phyloP scores from a whole-genome alignment of 2,888 invertebrate genomes.

The Urechis unicinctus region DNA sequence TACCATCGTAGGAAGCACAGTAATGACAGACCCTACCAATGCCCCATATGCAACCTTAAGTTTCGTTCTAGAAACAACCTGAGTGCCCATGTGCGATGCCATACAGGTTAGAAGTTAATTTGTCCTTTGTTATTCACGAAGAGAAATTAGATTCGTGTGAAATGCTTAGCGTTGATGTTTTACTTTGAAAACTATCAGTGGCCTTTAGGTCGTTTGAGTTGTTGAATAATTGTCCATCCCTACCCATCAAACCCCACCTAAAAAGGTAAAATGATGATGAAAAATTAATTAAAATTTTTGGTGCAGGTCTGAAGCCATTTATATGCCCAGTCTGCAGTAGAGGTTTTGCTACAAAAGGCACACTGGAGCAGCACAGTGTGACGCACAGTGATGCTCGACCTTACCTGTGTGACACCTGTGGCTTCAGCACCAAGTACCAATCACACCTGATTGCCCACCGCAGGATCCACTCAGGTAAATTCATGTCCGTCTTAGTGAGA shows the following conservation, averaged over 20 bases:
- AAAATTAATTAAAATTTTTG: no score
- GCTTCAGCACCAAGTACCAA: slow-evolving; percentile 63
- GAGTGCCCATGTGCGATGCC: slow-evolving; percentile 58
- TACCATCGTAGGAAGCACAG: slow-evolving; percentile 59
- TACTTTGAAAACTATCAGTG: no score
- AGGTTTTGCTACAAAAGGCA: slow-evolving; percentile 58
- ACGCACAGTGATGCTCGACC: slow-evolving; percentile 58
- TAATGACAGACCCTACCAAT: slow-evolving; percentile 52
- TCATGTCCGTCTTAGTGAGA: no score
- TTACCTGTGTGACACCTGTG: slow-evolving; percentile 63
- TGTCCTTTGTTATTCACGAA: no score
- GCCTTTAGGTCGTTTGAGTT: no score
- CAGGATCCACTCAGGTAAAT: slow-evolving; percentile 58
- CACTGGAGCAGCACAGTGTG: slow-evolving; percentile 58
- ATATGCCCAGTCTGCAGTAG: slow-evolving; percentile 59
- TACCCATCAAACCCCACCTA: not conserved
- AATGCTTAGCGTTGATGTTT: no score
- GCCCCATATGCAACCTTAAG: slow-evolving; percentile 57
- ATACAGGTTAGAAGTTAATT: slow-evolving; percentile 46
- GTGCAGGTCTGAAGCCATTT: slow-evolving; percentile 56
- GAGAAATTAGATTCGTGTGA: no score
- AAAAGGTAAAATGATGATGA: no score
- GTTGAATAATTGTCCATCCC: not conserved
- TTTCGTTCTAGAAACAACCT: slow-evolving; percentile 59
- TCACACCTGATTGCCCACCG: slow-evolving; percentile 63